phyloP scores from a whole-genome alignment of 2,113 vertebrate species.

The Passer montanus region DNA sequence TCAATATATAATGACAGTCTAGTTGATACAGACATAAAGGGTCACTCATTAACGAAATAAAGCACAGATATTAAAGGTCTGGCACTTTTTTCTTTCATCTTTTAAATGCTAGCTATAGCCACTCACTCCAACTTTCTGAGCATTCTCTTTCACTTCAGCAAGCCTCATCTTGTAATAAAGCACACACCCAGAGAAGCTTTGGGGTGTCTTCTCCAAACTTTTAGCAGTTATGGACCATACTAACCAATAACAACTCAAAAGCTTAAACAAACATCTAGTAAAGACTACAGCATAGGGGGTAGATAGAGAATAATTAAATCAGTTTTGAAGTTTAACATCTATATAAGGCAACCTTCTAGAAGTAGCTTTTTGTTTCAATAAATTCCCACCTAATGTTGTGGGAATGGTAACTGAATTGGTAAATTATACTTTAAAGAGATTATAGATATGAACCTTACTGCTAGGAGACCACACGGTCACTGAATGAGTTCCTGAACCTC shows the following conservation, averaged over 20 bases:
- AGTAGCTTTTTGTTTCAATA: background rate
- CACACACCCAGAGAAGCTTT: background rate
- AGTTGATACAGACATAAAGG: background rate
- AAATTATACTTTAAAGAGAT: background rate
- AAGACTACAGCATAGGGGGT: background rate
- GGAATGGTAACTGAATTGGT: background rate
- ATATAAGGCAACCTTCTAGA: background rate
- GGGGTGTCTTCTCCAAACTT: background rate
- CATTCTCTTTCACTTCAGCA: background rate
- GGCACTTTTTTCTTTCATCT: background rate
- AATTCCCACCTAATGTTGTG: background rate
- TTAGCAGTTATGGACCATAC: background rate
- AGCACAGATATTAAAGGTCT: background rate
- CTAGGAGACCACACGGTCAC: background rate
- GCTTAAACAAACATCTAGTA: constrained; percentile 14
- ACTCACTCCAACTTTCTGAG: background rate
- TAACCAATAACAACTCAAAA: background rate
- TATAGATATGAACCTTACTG: background rate
- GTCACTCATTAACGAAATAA: background rate
- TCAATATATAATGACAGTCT: background rate
- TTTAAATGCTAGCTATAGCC: background rate
- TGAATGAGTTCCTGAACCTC: background rate
- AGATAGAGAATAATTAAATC: constrained; percentile 29
- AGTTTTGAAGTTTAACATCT: constrained; percentile 2
- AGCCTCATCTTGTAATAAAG: background rate